Evolutionary conservation across 2,113 vertebrate species (phyloP).

Genomic region (Uria lomvia): DNA sequence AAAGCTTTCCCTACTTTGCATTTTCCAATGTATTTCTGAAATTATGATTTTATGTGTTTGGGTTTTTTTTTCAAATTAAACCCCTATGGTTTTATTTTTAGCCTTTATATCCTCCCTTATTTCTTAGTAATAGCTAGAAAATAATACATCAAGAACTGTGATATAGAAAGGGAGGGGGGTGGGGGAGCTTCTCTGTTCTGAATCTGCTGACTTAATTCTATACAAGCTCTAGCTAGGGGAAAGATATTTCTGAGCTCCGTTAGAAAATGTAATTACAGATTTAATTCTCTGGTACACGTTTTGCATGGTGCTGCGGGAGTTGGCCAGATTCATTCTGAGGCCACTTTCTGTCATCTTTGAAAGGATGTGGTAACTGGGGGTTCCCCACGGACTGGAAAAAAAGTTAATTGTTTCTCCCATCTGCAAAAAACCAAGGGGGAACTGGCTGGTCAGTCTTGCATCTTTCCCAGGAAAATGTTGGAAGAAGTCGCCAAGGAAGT

Average conservation of each 20-base stretch:
- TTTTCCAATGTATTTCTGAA: not conserved
- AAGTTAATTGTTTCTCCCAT: not conserved
- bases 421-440: not conserved
- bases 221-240: not conserved
- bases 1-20: not conserved
- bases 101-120: not conserved
- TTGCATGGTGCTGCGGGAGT: not conserved
- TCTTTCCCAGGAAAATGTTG: not conserved
- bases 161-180: not conserved
- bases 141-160: not conserved
- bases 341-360: not conserved
- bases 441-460: not conserved
- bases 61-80: not conserved
- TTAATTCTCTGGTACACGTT: not conserved
- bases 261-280: constrained; percentile 32
- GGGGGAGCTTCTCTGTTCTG: not conserved
- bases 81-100: not conserved
- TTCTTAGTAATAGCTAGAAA: not conserved
- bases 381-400: not conserved
- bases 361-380: not conserved
- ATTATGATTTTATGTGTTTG: not conserved
- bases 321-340: not conserved
- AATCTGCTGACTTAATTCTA: constrained; percentile 4
- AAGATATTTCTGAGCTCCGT: not conserved
- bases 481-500: not conserved